Evolutionary conservation across 2,113 vertebrate species (phyloP).

Genomic region (Haemorhous mexicanus): DNA sequence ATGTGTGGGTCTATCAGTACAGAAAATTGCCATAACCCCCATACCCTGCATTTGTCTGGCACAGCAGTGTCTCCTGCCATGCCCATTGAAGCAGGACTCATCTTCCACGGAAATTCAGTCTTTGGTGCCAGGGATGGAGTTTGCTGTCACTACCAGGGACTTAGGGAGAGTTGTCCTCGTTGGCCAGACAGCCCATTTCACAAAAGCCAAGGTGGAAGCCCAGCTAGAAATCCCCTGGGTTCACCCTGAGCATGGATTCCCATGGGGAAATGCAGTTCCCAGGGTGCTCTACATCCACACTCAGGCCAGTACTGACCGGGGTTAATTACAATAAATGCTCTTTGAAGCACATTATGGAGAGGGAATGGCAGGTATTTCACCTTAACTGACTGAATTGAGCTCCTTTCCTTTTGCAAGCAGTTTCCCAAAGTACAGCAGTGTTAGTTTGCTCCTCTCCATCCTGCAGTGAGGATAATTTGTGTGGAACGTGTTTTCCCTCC

Average conservation of each 20-base stretch:
- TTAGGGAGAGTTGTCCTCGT: background rate
- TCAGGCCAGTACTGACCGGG: background rate
- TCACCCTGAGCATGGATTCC: background rate
- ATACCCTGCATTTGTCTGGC: background rate
- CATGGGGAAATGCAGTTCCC: rapidly evolving
- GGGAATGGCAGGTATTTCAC: background rate
- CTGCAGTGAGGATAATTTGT: background rate
- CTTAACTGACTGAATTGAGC: background rate
- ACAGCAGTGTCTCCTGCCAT: background rate
- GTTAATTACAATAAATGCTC: background rate
- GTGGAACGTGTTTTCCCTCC: background rate
- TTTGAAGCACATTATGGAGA: background rate
- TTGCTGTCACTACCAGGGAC: background rate
- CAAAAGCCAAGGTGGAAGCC: background rate
- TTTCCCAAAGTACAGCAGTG: background rate
- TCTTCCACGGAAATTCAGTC: background rate
- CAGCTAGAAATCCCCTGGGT: background rate
- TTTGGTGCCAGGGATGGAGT: background rate
- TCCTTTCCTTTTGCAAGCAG: background rate
- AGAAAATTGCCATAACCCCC: background rate
- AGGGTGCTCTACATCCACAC: background rate
- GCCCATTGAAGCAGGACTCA: rapidly evolving
- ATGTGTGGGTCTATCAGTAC: background rate
- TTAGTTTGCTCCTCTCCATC: background rate
- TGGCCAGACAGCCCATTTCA: background rate